These are phyloP conservation scores for Hydroisotoma schaefferi DNA, from an alignment of 2,888 invertebrate species.

Conservation along the genomic window DNA sequence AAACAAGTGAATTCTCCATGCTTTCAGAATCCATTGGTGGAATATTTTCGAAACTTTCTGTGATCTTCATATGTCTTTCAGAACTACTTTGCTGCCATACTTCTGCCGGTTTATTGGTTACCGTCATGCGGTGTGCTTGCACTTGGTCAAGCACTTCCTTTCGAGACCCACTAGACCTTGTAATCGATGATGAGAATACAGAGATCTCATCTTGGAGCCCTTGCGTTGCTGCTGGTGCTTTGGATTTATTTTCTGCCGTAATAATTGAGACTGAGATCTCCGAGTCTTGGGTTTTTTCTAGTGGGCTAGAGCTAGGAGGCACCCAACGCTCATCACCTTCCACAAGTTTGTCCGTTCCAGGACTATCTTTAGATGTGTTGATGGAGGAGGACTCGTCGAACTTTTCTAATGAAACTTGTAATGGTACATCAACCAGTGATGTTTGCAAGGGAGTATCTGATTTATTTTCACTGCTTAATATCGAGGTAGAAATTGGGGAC, in stretches of 20 bases:
- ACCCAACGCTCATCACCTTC: conserved; percentile 61
- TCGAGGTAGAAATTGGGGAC: conserved; percentile 2
- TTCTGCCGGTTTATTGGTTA: no score
- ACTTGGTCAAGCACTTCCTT: no score
- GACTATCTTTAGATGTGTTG: conserved; percentile 51
- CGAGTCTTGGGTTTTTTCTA: background rate
- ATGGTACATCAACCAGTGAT: conserved; percentile 2
- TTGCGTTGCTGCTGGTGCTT: background rate
- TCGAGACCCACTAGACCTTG: no score
- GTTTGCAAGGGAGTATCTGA: background rate
- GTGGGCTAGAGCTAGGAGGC: conserved; percentile 54
- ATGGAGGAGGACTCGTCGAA: conserved; percentile 45
- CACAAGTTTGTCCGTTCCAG: conserved; percentile 46
- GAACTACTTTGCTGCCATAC: no score
- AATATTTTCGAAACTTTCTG: no score
- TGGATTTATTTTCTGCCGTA: background rate
- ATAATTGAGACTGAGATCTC: background rate
- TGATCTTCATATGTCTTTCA: no score
- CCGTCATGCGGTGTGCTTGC: no score
- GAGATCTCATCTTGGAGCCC: background rate
- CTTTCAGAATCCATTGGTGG: no score
- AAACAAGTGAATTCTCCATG: no score
- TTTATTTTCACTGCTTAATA: background rate
- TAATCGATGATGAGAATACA: background rate
- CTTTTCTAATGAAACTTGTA: background rate